phyloP scores from a whole-genome alignment of 2,113 vertebrate genomes.

The Bettongia penicillata region DNA sequence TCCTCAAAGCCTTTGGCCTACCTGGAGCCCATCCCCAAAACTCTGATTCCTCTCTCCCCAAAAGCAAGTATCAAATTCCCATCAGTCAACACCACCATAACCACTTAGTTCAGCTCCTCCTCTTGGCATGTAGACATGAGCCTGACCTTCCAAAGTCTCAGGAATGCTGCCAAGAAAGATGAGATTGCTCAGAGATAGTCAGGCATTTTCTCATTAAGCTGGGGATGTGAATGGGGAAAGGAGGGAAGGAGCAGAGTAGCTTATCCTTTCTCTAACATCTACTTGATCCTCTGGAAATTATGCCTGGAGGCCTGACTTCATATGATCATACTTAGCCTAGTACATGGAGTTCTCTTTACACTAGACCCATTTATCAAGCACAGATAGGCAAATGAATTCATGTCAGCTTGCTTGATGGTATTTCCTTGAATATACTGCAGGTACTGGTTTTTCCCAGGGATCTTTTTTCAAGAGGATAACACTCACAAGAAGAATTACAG shows the following conservation, averaged over 20 bases:
- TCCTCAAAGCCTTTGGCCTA: background rate
- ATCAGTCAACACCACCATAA: too few relatives aligned
- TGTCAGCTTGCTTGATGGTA: background rate
- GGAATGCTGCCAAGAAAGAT: background rate
- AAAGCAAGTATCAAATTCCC: background rate
- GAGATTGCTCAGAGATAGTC: rapidly evolving
- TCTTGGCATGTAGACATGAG: background rate
- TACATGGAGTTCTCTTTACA: background rate
- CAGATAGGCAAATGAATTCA: background rate
- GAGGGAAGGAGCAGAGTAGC: background rate
- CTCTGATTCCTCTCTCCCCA: background rate
- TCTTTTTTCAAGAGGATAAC: background rate
- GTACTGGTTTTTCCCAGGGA: background rate
- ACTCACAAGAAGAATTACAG: background rate
- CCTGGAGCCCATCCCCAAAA: background rate
- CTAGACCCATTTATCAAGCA: background rate
- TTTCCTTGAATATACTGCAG: background rate
- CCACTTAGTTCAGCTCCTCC: background rate
- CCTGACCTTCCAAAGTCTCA: too few relatives aligned
- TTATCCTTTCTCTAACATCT: background rate
- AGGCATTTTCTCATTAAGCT: background rate
- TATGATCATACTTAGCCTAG: background rate
- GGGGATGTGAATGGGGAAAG: too few relatives aligned
- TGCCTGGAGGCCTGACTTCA: background rate
- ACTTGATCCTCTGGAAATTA: background rate